Percentiles rank a stretch among this genome's conserved stretches.
phyloP scores from a whole-genome alignment of 1,140 invertebrate species.

The Dendrolimus punctatus region DNA sequence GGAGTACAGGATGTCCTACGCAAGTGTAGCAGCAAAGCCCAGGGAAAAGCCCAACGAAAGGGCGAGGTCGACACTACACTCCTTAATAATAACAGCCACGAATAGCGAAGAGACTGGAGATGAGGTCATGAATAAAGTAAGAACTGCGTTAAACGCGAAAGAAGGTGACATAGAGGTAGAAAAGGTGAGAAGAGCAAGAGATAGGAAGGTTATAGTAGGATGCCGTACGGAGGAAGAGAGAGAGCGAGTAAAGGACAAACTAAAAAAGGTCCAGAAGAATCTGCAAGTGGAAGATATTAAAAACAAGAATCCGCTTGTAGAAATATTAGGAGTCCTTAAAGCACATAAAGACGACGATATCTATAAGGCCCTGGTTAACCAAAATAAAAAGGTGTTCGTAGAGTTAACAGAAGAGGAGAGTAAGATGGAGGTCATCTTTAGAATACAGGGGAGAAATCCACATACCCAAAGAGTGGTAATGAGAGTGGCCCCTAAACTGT shows the following conservation, averaged over 20 bases:
- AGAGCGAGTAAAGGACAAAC: slow-evolving; percentile 3
- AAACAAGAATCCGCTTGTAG: slow-evolving; percentile 15
- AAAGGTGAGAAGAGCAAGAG: slow-evolving; percentile 12
- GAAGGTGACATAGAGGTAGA: slow-evolving; percentile 6
- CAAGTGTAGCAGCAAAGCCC: slow-evolving; percentile 3
- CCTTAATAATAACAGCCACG: slow-evolving; percentile 4
- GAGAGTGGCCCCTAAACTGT: slow-evolving; percentile 5
- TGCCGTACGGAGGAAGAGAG: slow-evolving; percentile 8
- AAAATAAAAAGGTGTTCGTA: slow-evolving; percentile 11
- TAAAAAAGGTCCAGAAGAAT: neutral
- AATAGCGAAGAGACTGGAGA: slow-evolving; percentile 6
- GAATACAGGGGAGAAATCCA: slow-evolving; percentile 11
- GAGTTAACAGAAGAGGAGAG: slow-evolving; percentile 4
- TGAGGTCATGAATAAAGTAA: slow-evolving; percentile 8
- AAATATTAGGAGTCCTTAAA: slow-evolving; percentile 7
- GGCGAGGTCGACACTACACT: slow-evolving; percentile 2
- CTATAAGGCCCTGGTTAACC: slow-evolving; percentile 5
- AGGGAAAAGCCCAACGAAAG: neutral
- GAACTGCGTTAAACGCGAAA: slow-evolving; percentile 9
- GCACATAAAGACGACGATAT: slow-evolving; percentile 17
- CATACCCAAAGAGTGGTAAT: slow-evolving; percentile 4
- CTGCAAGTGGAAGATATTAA: slow-evolving; percentile 7
- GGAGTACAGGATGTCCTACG: slow-evolving; percentile 4
- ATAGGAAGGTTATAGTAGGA: slow-evolving; percentile 14
- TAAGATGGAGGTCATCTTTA: slow-evolving; percentile 5